Conservation (phyloP, 1,140 invertebrate genomes). For the Pteromalus puparum region DNA sequence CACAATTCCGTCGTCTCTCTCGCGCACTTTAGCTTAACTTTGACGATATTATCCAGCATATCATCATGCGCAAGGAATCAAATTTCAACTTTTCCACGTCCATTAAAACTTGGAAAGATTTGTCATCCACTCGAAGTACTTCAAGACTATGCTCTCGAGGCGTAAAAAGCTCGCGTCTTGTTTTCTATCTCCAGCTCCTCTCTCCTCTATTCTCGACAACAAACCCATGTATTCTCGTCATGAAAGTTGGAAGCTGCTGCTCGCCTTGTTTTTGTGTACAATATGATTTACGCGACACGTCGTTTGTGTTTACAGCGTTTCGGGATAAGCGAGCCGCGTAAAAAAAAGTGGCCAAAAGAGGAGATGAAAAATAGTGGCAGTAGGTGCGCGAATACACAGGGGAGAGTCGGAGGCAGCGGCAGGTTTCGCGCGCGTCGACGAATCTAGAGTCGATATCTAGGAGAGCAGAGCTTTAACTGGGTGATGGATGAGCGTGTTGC, state of each 20-base stretch:
- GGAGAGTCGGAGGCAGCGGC: no score
- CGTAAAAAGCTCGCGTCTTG: background rate
- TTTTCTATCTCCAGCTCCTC: background rate
- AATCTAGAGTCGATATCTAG: constrained; percentile 16
- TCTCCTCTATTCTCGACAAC: background rate
- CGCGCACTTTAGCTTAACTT: background rate
- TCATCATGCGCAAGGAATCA: constrained; percentile 1
- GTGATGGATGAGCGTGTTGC: constrained; percentile 6
- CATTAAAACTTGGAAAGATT: constrained; percentile 16
- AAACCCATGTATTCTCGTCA: background rate
- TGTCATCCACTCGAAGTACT: background rate
- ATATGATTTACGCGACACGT: constrained; percentile 11
- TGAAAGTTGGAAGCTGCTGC: background rate
- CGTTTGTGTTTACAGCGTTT: background rate
- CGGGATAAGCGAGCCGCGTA: background rate
- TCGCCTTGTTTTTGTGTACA: background rate
- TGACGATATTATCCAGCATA: background rate
- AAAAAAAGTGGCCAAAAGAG: background rate
- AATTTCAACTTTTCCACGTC: constrained; percentile 11
- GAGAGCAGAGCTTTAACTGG: background rate
- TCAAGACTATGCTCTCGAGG: background rate
- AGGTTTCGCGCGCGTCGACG: background rate
- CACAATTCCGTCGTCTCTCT: no score
- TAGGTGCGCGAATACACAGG: no score
- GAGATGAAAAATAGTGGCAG: no score